Evolutionary conservation across 2,888 invertebrate species (phyloP), one percentile per base, ranked within the genome.

Genomic region (Thera britannica): DNA sequence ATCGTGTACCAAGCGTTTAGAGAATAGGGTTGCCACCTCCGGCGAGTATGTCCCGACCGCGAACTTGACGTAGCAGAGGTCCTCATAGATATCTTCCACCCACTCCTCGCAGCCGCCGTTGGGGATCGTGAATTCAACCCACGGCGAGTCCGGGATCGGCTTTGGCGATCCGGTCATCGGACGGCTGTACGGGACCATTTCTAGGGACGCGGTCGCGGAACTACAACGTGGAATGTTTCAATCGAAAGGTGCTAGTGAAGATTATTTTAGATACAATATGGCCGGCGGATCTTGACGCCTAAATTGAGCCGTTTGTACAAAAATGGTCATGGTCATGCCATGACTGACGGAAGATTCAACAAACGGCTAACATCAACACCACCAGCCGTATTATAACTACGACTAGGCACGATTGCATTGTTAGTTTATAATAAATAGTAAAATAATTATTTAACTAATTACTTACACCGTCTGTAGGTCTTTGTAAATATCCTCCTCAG

Each of bases 31-130:
- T 63, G 82, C 84, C 89, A 96, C 96, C 96, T 96, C 96, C 76
- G 96, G 95, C 86, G 94, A 91, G 76, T 94, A 90, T 78, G 96
- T 95, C 44, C 44, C 44, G 44, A 41, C 7, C 76, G 96, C 95
- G 90, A 97, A 96, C 85, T 97, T 97, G 85, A 97, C 97, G 90
- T 97, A 97, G 95, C 97, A 97, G 79, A 98, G 95, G 90, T 97
- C 97, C 91, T 97, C 97, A 89, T 98, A 98, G 82, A 97, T 96
- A 91, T 97, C 97, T 88, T 97, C 97, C 79, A 97, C 97, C 76
- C 95, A 90, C 80, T 95, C 95, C 84, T 95, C 95, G 81, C 91
- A 92, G 52, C 88, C 83, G 58, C 94, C 93, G 80, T 90, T 94
- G 72, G 95, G 95, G 78, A 96, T 96, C 72, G 95, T 95, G 90